Percentiles rank a stretch among this genome's conserved stretches.
Evolutionary conservation across 2,113 vertebrate species (phyloP).

Genomic region (Podarcis raffonei): DNA sequence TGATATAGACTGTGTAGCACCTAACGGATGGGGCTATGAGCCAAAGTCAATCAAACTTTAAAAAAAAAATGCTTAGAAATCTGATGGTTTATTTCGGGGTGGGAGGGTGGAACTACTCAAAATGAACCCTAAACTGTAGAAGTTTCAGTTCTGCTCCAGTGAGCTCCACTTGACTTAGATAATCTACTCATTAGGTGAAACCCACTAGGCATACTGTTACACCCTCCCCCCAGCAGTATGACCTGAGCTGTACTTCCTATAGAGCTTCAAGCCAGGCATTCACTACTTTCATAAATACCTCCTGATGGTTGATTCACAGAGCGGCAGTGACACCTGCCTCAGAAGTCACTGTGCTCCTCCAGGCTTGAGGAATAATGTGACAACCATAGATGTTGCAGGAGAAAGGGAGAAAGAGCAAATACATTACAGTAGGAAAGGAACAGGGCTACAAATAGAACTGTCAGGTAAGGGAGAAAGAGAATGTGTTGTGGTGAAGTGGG

Average conservation of each 20-base stretch:
- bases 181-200: constrained; percentile 19
- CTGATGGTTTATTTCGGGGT: background rate
- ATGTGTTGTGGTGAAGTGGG: background rate
- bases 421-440: background rate
- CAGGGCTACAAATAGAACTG: background rate
- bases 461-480: constrained; percentile 7
- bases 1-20: background rate
- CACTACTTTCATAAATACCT: constrained; percentile 35
- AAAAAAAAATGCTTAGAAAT: background rate
- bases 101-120: too few relatives aligned
- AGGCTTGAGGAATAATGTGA: constrained; percentile 25
- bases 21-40: background rate
- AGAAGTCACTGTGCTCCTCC: background rate
- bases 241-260: constrained; percentile 17
- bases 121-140: background rate
- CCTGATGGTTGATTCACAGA: constrained; percentile 23
- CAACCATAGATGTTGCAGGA: constrained; percentile 11
- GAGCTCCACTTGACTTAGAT: constrained; percentile 5
- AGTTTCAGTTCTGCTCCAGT: background rate
- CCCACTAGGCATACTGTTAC: background rate
- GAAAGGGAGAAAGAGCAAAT: constrained; percentile 30
- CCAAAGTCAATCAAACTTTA: too few relatives aligned
- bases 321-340: constrained; percentile 2
- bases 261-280: constrained; percentile 6
- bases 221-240: background rate